Evolutionary conservation across 2,113 vertebrate species (phyloP), one percentile per base, ranked within the genome.

Genomic region (Brachypodius melanocephalos): DNA sequence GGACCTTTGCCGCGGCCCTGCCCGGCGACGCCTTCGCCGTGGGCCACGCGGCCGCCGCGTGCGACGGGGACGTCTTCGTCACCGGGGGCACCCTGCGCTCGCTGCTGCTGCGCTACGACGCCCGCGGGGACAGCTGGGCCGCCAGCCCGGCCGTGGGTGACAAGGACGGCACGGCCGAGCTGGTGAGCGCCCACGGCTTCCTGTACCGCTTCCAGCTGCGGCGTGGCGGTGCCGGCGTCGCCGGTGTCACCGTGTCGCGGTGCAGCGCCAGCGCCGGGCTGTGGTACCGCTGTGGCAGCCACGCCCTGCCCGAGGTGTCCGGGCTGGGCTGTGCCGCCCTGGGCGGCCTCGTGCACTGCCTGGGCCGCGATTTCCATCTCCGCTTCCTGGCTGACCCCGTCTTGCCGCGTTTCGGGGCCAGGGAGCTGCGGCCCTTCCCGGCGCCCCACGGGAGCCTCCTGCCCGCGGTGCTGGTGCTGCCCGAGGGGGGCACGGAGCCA

Each of bases 121-220:
- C 97, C 62, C 62, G 42, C 13, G 21, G 40, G 10, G 77, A 80
- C 77, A 16, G 40, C 62, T 80, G 77, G 77, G 28, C n/a, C 62
- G 3, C 40, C 51, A 6, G 62, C 40, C 26, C 42, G n/a, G n/a
- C 62, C 26, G 0, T 67, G 0, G 62, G 62, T 0, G 77, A 57
- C 51, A 98, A 97, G 95, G 98, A 99, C 94, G 95, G 98, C 67
- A 99, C 98, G 0, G 96, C 96, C 0, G 98, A 99, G 87, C 98
- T 99, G 97, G 98, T 98, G 77, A 98, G 98, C 0, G 91, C 97
- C 69, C 76, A 96, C 0, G 98, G 98, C 42, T 99, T 99, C 62
- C 93, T 99, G 75, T 99, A 99, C 89, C 98, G 98, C 20, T 99
- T 99, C 3, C 98, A 99, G 54, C 94, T 99, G 28, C 98, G 98